Base-by-base conservation (phyloP, 2,113 vertebrate species). In the Callionymus lyra region DNA sequence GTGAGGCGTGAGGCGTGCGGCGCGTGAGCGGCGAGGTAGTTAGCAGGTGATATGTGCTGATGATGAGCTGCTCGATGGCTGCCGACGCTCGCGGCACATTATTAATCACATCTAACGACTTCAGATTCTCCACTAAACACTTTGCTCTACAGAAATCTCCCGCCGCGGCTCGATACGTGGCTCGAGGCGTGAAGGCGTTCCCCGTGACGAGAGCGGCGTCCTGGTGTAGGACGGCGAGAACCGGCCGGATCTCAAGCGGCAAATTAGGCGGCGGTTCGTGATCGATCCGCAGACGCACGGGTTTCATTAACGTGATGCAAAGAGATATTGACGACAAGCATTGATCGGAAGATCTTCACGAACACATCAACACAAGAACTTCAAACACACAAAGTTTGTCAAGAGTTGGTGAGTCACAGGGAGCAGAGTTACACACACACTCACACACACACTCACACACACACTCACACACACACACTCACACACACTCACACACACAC, bases 301-400 rank as follows among this genome's bases (percentile, higher is more conserved):
- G 82, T 90, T 92, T 82, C 84, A 89, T 89, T 89, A 87, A 88
- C 86, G 73, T 74, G 81, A 88, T 86, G 85, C 83, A 90, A 94
- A 88, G 73, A 66, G 80, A 74, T 88, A 91, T 88, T 67, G 87
- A 90, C 76, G 76, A 86, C 77, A 80, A 79, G 59, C 85, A 88
- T 86, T 87, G 88, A 88, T 87, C 88, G 87, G 87, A 88, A 87
- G 74, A 80, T 71, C 65, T 80, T 73, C 74, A 80, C 72, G 66
- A 40, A n/a, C n/a, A n/a, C n/a, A n/a, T n/a, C n/a, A n/a, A n/a
- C n/a, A n/a, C n/a, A n/a, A n/a, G n/a, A n/a, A n/a, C n/a, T n/a
- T n/a, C n/a, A n/a, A n/a, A n/a, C n/a, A n/a, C n/a, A n/a, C n/a
- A n/a, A n/a, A n/a, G n/a, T n/a, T n/a, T n/a, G n/a, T n/a, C n/a